These are phyloP conservation scores for Henicopernis longicauda DNA, from an alignment of 2,113 vertebrate species.

Conservation along the genomic window DNA sequence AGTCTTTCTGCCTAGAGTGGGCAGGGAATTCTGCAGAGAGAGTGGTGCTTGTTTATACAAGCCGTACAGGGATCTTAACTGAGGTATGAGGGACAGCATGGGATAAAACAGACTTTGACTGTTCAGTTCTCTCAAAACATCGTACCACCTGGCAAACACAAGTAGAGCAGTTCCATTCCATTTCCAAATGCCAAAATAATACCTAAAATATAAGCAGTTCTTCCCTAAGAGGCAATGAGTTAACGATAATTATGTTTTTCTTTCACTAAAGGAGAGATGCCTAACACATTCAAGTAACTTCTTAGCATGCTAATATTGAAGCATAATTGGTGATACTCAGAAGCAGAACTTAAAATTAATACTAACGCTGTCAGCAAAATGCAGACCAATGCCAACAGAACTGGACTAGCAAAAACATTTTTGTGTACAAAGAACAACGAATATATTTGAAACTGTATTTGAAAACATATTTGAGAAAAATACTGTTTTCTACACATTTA, in stretches of 20 bases:
- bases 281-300: not conserved
- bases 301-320: not conserved
- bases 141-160: not conserved
- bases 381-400: not conserved
- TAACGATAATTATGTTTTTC: not conserved
- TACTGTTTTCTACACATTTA: not conserved
- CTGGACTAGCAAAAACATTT: not conserved
- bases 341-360: not conserved
- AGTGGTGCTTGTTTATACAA: not conserved
- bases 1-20: not conserved
- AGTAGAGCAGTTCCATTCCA: not conserved
- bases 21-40: not conserved
- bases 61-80: not conserved
- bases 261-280: not conserved
- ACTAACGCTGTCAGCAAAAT: not conserved
- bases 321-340: not conserved
- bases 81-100: not conserved
- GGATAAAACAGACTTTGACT: not conserved
- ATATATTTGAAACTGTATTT: not conserved
- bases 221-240: not conserved
- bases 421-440: not conserved
- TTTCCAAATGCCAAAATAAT: not conserved
- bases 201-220: not conserved
- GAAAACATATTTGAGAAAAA: not conserved
- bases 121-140: not conserved